Evolutionary conservation across 37 sponge, comb jelly and placozoan species (phyloP).

Genomic region (Oopsacas minuta): DNA sequence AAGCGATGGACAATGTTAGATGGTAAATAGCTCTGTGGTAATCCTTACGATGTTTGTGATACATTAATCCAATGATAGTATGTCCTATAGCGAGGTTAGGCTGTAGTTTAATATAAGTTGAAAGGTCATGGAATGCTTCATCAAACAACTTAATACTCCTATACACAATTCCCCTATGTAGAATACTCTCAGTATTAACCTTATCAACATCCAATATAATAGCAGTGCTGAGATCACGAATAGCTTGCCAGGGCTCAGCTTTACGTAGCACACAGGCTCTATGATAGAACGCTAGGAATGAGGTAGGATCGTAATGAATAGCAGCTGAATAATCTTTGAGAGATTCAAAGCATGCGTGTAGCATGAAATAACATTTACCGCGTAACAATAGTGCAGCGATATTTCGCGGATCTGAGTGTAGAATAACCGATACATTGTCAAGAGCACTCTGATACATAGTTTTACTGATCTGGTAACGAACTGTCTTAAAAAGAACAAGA

Average conservation of each 20-base stretch:
- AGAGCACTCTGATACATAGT: neutral
- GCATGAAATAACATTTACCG: neutral
- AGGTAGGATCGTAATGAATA: slow-evolving; percentile 63
- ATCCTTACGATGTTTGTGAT: slow-evolving; percentile 27
- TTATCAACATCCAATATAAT: slow-evolving; percentile 41
- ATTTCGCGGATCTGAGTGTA: neutral
- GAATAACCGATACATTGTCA: neutral
- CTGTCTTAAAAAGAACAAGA: neutral
- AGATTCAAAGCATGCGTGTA: slow-evolving; percentile 28
- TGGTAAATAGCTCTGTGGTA: slow-evolving; percentile 37
- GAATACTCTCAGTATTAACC: neutral
- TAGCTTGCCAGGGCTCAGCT: slow-evolving; percentile 38
- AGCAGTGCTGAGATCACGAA: slow-evolving; percentile 66
- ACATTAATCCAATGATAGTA: slow-evolving; percentile 54
- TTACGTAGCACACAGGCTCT: slow-evolving; percentile 65
- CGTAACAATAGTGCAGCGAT: neutral
- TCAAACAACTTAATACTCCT: slow-evolving; percentile 23
- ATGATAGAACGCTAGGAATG: slow-evolving; percentile 45
- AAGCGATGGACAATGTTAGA: slow-evolving; percentile 44
- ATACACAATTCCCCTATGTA: neutral
- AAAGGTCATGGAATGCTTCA: slow-evolving; percentile 74
- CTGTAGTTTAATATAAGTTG: slow-evolving; percentile 41
- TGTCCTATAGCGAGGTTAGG: slow-evolving; percentile 46
- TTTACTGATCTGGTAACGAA: neutral
- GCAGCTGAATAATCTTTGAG: slow-evolving; percentile 76